Percentiles rank a stretch among this genome's conserved stretches.
phyloP scores from a whole-genome alignment of 92 coral and sea anemone species.

The Porites cylindrica region DNA sequence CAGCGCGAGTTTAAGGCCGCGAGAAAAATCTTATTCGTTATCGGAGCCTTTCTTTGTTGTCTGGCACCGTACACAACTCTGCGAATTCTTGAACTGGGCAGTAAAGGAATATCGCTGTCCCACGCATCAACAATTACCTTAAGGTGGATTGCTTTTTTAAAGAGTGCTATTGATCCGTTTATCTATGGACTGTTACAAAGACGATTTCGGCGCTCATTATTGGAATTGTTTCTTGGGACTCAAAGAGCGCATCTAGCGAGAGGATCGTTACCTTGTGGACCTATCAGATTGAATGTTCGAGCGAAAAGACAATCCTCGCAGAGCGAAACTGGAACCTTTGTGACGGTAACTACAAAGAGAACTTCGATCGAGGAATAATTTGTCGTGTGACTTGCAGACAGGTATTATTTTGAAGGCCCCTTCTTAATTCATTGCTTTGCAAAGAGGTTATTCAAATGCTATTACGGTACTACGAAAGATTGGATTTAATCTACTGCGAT shows the following conservation, averaged over 20 bases:
- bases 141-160: constrained; percentile 91
- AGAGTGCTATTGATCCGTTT: constrained; percentile 92
- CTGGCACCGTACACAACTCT: constrained; percentile 91
- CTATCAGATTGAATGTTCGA: constrained; percentile 75
- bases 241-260: constrained; percentile 88
- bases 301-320: constrained; percentile 81
- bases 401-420: not conserved
- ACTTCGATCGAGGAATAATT: constrained; percentile 25
- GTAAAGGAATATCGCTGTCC: constrained; percentile 47
- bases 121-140: constrained; percentile 77
- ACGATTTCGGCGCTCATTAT: constrained; percentile 87
- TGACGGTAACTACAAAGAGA: constrained; percentile 62
- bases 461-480: not conserved
- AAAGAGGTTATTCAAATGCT: too few relatives aligned
- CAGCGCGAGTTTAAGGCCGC: constrained; percentile 98
- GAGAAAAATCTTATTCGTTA: constrained; percentile 94
- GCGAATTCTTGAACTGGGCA: constrained; percentile 76
- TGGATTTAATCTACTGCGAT: not conserved
- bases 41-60: constrained; percentile 94
- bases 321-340: constrained; percentile 86
- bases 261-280: constrained; percentile 84
- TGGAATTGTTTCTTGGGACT: constrained; percentile 81
- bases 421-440: not conserved
- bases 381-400: not conserved
- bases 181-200: constrained; percentile 93